These are phyloP conservation scores for Eumeta japonica DNA, from an alignment of 1,140 invertebrate species.

Conservation along the genomic window DNA sequence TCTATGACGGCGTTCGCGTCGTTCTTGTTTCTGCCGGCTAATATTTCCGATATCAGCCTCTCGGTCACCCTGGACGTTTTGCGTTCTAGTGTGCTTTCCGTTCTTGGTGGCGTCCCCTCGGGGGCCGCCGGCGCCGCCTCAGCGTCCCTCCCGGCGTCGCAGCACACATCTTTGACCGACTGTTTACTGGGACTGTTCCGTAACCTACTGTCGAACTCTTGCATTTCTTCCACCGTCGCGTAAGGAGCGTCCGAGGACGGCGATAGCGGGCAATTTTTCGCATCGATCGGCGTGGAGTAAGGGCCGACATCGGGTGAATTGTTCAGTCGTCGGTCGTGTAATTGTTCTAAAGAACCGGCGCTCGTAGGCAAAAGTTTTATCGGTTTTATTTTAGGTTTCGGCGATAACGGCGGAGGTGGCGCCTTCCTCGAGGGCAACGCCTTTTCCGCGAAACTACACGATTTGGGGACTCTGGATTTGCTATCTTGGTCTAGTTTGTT, in stretches of 20 bases:
- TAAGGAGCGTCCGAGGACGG: slow-evolving; percentile 35
- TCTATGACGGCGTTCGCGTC: slow-evolving; percentile 46
- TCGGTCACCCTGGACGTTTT: slow-evolving; percentile 51
- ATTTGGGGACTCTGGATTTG: slow-evolving; percentile 48
- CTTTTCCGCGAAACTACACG: slow-evolving; percentile 55
- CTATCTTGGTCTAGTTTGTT: slow-evolving; percentile 49
- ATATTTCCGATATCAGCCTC: slow-evolving; percentile 55
- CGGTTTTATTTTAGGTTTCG: slow-evolving; percentile 52
- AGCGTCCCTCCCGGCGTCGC: background rate
- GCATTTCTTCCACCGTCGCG: slow-evolving; percentile 41
- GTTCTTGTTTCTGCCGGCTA: slow-evolving; percentile 51
- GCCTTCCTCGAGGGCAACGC: slow-evolving; percentile 51
- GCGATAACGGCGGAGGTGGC: slow-evolving; percentile 53
- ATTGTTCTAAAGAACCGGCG: slow-evolving; percentile 23
- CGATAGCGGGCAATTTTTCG: slow-evolving; percentile 33
- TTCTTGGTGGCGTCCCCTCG: background rate
- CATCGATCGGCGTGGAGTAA: slow-evolving; percentile 44
- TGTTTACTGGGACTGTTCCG: slow-evolving; percentile 21
- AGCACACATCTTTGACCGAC: background rate
- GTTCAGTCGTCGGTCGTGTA: slow-evolving; percentile 23
- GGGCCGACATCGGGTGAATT: slow-evolving; percentile 40
- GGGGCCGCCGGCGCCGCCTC: background rate
- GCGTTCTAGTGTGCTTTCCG: slow-evolving; percentile 37
- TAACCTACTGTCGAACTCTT: slow-evolving; percentile 41
- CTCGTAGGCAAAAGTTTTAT: slow-evolving; percentile 43